Percentiles rank a stretch among this genome's conserved stretches.
Conservation (phyloP, 1,140 invertebrate genomes). For the Apocrypta bakeri region DNA sequence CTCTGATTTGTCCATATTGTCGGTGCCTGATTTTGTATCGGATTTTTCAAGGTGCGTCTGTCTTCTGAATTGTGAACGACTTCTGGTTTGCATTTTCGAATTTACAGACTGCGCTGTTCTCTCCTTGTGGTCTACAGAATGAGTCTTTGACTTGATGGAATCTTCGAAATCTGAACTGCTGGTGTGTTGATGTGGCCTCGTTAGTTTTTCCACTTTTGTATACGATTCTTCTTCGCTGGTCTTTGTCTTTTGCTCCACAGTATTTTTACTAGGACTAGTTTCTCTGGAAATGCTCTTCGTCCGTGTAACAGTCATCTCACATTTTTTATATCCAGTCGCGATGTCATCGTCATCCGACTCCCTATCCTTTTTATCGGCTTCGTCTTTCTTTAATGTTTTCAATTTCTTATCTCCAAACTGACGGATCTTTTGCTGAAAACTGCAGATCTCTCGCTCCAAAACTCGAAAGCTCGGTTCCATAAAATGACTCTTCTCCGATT, state of each 20-base stretch:
- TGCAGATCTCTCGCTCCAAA: conserved; percentile 66
- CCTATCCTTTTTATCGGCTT: conserved; percentile 49
- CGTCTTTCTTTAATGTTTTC: conserved; percentile 53
- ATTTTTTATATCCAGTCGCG: conserved; percentile 36
- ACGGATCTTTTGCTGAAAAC: conserved; percentile 63
- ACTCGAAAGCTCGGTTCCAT: conserved; percentile 69
- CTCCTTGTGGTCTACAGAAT: conserved; percentile 56
- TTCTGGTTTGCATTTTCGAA: conserved; percentile 18
- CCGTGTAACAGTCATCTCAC: conserved; percentile 36
- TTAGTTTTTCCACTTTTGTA: conserved; percentile 44
- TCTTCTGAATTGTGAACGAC: conserved; percentile 53
- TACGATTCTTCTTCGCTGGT: conserved; percentile 54
- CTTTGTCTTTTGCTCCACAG: conserved; percentile 47
- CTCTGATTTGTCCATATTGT: conserved; percentile 29
- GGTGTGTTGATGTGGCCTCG: conserved; percentile 60
- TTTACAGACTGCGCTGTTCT: conserved; percentile 50
- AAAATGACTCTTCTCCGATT: conserved; percentile 47
- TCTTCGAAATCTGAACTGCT: conserved; percentile 68
- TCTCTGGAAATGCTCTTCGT: conserved; percentile 23
- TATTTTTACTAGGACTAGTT: conserved; percentile 41
- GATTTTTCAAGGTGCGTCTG: conserved; percentile 53
- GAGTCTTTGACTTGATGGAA: conserved; percentile 54
- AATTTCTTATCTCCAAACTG: conserved; percentile 63
- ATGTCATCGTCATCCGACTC: conserved; percentile 42
- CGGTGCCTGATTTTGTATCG: conserved; percentile 7